Conservation (phyloP, 2,888 invertebrate species). For the Drosophila robusta region DNA sequence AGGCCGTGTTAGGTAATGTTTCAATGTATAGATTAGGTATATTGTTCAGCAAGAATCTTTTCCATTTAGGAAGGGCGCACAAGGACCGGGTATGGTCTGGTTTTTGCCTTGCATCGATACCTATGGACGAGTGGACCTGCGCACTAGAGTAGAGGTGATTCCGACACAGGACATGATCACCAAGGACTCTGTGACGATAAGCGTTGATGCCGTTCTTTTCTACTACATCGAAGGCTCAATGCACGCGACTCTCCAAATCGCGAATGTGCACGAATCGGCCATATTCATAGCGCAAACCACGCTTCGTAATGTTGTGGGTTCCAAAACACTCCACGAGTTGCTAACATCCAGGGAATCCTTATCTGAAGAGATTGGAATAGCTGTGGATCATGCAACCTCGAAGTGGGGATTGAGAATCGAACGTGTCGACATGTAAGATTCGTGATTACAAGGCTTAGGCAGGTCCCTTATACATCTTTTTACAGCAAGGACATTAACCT, state of each 20-base stretch:
- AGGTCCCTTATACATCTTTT: background rate
- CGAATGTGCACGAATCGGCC: slow-evolving; percentile 88
- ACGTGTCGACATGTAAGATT: slow-evolving; percentile 92
- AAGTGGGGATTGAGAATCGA: slow-evolving; percentile 97
- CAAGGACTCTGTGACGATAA: slow-evolving; percentile 95
- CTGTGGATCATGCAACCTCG: slow-evolving; percentile 93
- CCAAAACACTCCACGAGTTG: slow-evolving; percentile 94
- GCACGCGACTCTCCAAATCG: slow-evolving; percentile 90
- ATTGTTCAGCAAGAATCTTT: accelerated
- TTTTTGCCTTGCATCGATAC: slow-evolving; percentile 88
- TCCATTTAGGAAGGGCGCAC: slow-evolving; percentile 82
- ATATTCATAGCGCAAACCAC: slow-evolving; percentile 92
- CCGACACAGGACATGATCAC: slow-evolving; percentile 90
- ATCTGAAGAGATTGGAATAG: slow-evolving; percentile 93
- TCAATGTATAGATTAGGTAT: accelerated
- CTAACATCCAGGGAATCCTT: slow-evolving; percentile 95
- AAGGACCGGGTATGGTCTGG: slow-evolving; percentile 87
- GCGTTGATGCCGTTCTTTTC: slow-evolving; percentile 94
- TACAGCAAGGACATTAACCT: background rate
- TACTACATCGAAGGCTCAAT: slow-evolving; percentile 91
- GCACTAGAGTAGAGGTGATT: slow-evolving; percentile 87
- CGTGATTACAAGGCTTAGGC: background rate
- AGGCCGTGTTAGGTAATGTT: slow-evolving; percentile 84
- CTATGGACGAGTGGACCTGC: slow-evolving; percentile 86
- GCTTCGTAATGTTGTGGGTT: slow-evolving; percentile 95